Base-by-base conservation (phyloP, 2,113 vertebrate genomes). In the Atrichornis clamosus region DNA sequence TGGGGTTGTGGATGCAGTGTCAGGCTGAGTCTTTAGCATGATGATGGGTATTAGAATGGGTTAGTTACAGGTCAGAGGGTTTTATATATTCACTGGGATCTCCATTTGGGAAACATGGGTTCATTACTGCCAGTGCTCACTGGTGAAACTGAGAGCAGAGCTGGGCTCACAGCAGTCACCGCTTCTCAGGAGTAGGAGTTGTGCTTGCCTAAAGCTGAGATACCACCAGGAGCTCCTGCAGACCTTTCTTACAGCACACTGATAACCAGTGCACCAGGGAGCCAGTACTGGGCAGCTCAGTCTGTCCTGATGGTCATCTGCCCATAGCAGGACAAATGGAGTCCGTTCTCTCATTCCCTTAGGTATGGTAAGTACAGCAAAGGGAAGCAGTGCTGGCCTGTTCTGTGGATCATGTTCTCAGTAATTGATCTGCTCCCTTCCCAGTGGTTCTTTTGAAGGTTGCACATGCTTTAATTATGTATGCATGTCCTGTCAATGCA, bases 391-490 rank as follows among this genome's bases (percentile, higher is more conserved):
- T 20, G 44, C 55, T 89, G 89, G n/a, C 41, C 56, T 93, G 30
- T 19, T 87, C 46, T 84, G 1, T 68, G 64, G 84, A 78, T 58
- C 1, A 9, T 87, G 58, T 96, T 93, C 83, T 60, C 53, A 67
- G 35, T 56, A 90, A 87, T 41, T 82, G 86, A 88, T 93, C 49
- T 89, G 53, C 33, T 89, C 60, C 82, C 52, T 92, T 90, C 84
- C 92, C 72, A 68, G 80, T 89, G 88, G 59, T 96, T 93, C 41
- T 93, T 93, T 39, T 79, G 97, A 97, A 97, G 96, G 97, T 97
- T 97, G 96, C 97, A 97, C 93, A 95, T 96, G 78, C 88, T 94
- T 81, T 95, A 97, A 97, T 96, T 96, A 96, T 21, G 94, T 97
- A 96, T 97, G 97, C 97, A 96, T 95, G 96, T 95, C 87, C 46